Conservation (phyloP, 2,113 vertebrate species). For the Labeo catla region DNA sequence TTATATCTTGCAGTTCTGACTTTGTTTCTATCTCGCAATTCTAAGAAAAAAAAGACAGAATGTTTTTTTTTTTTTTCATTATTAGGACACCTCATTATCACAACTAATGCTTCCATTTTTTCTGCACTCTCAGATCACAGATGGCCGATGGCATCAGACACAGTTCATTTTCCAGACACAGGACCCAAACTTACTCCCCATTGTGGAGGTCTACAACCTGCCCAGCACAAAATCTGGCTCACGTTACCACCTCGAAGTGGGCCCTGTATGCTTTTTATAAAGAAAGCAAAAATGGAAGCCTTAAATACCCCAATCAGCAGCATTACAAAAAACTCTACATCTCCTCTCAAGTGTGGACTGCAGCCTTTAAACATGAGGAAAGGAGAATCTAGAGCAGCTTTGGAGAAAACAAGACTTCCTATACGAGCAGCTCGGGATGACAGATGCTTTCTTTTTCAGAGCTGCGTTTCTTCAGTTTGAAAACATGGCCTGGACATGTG, state of each 20-base stretch:
- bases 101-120: neutral
- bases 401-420: conserved; percentile 60
- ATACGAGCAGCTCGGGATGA: conserved; percentile 56
- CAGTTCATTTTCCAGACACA: conserved; percentile 89
- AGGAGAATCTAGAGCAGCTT: conserved; percentile 48
- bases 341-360: conserved; percentile 64
- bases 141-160: conserved; percentile 90
- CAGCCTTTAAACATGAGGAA: conserved; percentile 56
- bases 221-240: conserved; percentile 79
- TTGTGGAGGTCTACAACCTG: conserved; percentile 84
- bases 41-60: too few species aligned
- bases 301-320: neutral
- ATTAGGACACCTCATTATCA: neutral
- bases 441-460: conserved; percentile 65
- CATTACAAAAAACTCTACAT: neutral
- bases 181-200: conserved; percentile 89
- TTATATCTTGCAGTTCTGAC: too few species aligned
- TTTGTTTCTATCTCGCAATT: too few species aligned
- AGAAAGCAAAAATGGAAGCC: neutral
- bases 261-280: conserved; percentile 93
- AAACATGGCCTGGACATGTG: conserved; percentile 53
- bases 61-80: neutral
- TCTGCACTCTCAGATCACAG: conserved; percentile 80
- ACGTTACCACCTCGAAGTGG: conserved; percentile 90
- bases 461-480: conserved; percentile 54